Evolutionary conservation across 2,113 vertebrate genomes (phyloP).

Genomic region (Carollia perspicillata): DNA sequence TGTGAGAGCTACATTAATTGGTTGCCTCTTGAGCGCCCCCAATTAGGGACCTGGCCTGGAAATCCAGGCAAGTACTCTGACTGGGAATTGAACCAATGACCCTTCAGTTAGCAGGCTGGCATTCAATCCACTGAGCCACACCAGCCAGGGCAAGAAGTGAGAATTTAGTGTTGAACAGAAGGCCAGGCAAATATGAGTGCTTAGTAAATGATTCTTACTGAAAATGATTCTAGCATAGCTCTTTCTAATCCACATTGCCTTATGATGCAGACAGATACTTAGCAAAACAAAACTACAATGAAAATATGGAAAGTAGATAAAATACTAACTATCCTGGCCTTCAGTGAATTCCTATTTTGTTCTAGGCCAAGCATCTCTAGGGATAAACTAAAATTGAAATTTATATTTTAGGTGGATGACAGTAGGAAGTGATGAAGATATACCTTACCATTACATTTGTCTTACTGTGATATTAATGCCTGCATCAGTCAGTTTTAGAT

Average conservation of each 20-base stretch:
- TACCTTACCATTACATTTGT: slow-evolving; percentile 28
- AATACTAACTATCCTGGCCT: background rate
- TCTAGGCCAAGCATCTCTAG: background rate
- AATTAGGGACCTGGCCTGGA: no score
- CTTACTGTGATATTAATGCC: slow-evolving; percentile 23
- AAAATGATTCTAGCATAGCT: background rate
- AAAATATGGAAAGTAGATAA: background rate
- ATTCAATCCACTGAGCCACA: no score
- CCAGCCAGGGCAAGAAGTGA: background rate
- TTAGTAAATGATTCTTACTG: background rate
- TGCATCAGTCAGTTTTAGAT: slow-evolving; percentile 13
- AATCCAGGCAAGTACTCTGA: no score
- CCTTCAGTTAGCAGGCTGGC: no score
- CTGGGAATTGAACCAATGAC: no score
- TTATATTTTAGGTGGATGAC: background rate
- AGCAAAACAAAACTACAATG: background rate
- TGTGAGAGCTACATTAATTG: no score
- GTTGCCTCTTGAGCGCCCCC: no score
- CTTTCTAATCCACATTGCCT: background rate
- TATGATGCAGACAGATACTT: background rate
- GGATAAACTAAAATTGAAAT: slow-evolving; percentile 8
- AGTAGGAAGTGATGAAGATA: background rate
- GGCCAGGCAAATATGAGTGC: background rate
- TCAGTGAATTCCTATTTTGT: background rate
- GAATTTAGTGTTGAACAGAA: background rate